Evolutionary conservation across 1,140 invertebrate genomes (phyloP), one percentile per base, ranked within the genome.

Genomic region (Rhopalosiphum padi): DNA sequence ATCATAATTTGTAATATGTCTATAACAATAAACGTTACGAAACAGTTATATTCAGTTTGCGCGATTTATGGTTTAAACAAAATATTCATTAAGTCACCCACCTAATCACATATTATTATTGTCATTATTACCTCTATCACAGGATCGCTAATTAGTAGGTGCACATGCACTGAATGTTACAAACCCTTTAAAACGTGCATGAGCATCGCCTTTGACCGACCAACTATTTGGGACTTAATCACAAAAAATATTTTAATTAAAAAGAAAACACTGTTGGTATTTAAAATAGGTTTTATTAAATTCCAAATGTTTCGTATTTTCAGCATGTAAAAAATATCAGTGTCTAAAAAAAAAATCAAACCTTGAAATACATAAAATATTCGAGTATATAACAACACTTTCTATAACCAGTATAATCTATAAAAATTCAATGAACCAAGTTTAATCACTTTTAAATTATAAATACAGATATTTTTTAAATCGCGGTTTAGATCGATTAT

Each of bases 161-260:
- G 30, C 25, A 30, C 55, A 5, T 22, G 8, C 8, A 60, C 25
- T 60, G 4, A n/a, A 18, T 68, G 11, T 68, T 11, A 15, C 3
- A n/a, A 60, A n/a, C 30, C 30, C 0, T 68, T 68, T 3, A 11
- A 48, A 48, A 68, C 15, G 15, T n/a, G 15, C 60, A n/a, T 48
- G 48, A 11, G 4, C 60, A n/a, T 48, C 15, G 15, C 15, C 15
- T 18, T 48, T n/a, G 60, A 68, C 15, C 60, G 1, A 15, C 30
- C 30, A n/a, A n/a, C 4, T 68, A 68, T 68, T n/a, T n/a, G 60
- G 60, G 30, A n/a, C 60, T n/a, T n/a, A 18, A 68, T n/a, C 11
- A 68, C 60, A 68, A 48, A 68, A 68, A 77, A 77, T n/a, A 77
- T 77, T 77, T 77, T 77, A n/a, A n/a, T 18, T 77, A n/a, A 77